Percentiles rank a stretch among this genome's conserved stretches.
These are phyloP conservation scores for Synergus itoensis DNA, from an alignment of 2,888 invertebrate species.

Conservation along the genomic window DNA sequence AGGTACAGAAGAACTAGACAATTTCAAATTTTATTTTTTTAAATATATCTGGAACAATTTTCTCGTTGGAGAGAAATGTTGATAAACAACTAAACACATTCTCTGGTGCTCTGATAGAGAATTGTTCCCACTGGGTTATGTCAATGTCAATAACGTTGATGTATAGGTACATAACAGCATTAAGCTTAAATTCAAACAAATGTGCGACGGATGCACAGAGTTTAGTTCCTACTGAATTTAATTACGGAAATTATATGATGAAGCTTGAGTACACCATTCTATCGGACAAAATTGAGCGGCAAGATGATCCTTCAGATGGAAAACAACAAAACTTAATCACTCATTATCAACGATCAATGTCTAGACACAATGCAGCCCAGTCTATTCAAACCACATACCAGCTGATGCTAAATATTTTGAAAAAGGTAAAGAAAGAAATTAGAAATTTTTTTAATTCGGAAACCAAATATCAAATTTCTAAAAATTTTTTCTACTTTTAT, in stretches of 20 bases:
- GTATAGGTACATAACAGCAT: slow-evolving; percentile 24
- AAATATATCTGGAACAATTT: slow-evolving; percentile 7
- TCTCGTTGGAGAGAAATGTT: not conserved
- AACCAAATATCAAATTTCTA: not conserved
- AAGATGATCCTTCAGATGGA: slow-evolving; percentile 51
- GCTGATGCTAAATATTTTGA: slow-evolving; percentile 82
- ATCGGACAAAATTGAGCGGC: slow-evolving; percentile 56
- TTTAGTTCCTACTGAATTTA: slow-evolving; percentile 49
- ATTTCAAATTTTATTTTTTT: not conserved
- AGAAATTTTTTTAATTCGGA: not conserved
- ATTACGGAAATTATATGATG: slow-evolving; percentile 58
- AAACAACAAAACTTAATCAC: slow-evolving; percentile 64
- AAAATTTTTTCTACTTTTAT: not conserved
- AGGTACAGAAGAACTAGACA: slow-evolving; percentile 77
- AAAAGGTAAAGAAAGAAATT: slow-evolving; percentile 78
- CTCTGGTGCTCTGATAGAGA: not conserved
- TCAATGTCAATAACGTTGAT: slow-evolving; percentile 2
- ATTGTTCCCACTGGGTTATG: not conserved
- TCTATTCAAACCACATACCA: slow-evolving; percentile 83
- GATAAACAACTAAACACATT: slow-evolving; percentile 6
- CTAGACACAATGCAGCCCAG: slow-evolving; percentile 83
- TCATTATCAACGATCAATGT: slow-evolving; percentile 81
- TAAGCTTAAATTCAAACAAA: slow-evolving; percentile 5
- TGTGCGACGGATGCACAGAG: not conserved
- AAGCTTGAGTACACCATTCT: slow-evolving; percentile 63